These are phyloP conservation scores for Brenthis ino DNA, from an alignment of 2,888 invertebrate genomes.

Conservation along the genomic window DNA sequence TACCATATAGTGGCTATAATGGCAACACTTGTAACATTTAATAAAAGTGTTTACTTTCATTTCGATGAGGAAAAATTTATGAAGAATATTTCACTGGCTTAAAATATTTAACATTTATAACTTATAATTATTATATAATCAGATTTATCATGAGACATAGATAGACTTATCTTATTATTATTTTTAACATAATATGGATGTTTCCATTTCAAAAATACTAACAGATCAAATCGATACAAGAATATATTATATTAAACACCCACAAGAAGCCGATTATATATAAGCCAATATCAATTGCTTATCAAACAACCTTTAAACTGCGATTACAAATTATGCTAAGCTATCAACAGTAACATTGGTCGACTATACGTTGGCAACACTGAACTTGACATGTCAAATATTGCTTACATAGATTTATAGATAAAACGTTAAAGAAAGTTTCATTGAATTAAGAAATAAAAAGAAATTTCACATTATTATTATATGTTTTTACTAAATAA, in stretches of 20 bases:
- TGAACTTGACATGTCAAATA: constrained; percentile 39
- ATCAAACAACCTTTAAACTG: constrained; percentile 60
- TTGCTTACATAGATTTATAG: constrained; percentile 17
- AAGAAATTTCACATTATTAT: neutral
- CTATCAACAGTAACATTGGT: constrained; percentile 52
- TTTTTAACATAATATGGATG: too few species aligned
- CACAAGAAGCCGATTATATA: constrained; percentile 72
- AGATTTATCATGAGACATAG: too few species aligned
- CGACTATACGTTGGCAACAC: constrained; percentile 56
- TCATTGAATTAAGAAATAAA: neutral
- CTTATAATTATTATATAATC: too few species aligned
- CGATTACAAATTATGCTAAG: constrained; percentile 46
- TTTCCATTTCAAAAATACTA: constrained; percentile 51
- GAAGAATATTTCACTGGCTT: too few species aligned
- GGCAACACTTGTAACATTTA: too few species aligned
- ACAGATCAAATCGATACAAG: constrained; percentile 54
- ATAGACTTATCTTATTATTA: too few species aligned
- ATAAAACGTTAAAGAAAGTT: neutral
- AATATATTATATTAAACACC: constrained; percentile 54
- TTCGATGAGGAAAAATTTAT: too few species aligned
- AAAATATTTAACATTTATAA: too few species aligned
- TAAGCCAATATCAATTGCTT: constrained; percentile 73
- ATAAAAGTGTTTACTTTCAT: too few species aligned
- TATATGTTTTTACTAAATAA: neutral
- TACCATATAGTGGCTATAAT: too few species aligned